Percentiles rank a stretch among this genome's conserved stretches.
Evolutionary conservation across 2,797 vertebrate genomes (phyloP).

Genomic region (Gadopsis marmoratus): DNA sequence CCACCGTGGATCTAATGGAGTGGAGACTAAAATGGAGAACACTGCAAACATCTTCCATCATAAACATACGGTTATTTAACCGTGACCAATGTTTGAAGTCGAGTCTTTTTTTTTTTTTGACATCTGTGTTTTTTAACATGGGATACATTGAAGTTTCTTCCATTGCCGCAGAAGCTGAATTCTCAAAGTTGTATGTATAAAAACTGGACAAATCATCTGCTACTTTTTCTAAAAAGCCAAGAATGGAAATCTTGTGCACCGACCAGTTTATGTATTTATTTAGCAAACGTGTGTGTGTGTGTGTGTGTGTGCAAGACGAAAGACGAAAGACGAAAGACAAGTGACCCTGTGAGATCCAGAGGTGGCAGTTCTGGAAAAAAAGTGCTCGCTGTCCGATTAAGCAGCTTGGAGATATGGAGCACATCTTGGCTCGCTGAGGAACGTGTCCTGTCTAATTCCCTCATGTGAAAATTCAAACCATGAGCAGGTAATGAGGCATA

Average conservation of each 20-base stretch:
- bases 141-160: background rate
- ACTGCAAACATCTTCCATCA: constrained; percentile 22
- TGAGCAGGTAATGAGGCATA: constrained; percentile 70
- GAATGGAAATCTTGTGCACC: constrained; percentile 39
- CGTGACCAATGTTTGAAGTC: constrained; percentile 6
- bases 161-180: background rate
- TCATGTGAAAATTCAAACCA: constrained; percentile 58
- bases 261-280: constrained; percentile 44
- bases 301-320: background rate
- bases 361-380: constrained; percentile 40
- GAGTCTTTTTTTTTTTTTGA: background rate
- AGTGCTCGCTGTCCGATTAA: constrained; percentile 47
- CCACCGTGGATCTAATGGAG: constrained; percentile 58
- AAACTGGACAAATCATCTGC: background rate
- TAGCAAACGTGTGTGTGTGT: background rate
- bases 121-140: background rate
- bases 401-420: constrained; percentile 55
- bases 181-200: background rate
- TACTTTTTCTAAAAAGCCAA: constrained; percentile 24
- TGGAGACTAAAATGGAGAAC: constrained; percentile 28
- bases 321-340: constrained; percentile 32
- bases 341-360: constrained; percentile 32
- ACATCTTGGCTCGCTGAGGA: constrained; percentile 55
- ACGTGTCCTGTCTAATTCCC: constrained; percentile 58
- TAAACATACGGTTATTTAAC: constrained; percentile 31